Evolutionary conservation across 2,113 vertebrate species (phyloP).

Genomic region (Thunnus maccoyii): DNA sequence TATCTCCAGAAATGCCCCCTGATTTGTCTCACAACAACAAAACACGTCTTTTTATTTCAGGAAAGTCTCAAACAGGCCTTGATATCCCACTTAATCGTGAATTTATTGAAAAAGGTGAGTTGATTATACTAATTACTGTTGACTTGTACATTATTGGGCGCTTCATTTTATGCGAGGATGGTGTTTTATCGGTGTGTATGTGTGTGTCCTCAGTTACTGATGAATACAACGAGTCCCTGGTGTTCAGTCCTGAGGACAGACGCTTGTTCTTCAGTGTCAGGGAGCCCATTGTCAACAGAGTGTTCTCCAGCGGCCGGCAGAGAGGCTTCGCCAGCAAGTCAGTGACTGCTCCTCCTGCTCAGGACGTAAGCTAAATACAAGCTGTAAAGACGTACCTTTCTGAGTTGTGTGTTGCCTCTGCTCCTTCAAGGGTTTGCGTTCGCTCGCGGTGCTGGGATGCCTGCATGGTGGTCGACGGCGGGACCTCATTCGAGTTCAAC

Average conservation of each 20-base stretch:
- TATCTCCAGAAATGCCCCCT: background rate
- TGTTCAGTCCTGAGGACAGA: conserved; percentile 92
- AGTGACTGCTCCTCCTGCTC: conserved; percentile 54
- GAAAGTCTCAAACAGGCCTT: conserved; percentile 84
- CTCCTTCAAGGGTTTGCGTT: conserved; percentile 88
- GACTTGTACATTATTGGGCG: background rate
- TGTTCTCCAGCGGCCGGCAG: conserved; percentile 94
- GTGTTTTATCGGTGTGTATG: background rate
- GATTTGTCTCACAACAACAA: background rate
- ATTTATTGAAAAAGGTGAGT: conserved; percentile 89
- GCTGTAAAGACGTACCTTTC: background rate
- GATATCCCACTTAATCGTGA: conserved; percentile 85
- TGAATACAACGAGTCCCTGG: conserved; percentile 92
- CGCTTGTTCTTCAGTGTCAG: conserved; percentile 95
- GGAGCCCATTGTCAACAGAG: conserved; percentile 96
- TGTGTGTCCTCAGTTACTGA: conserved; percentile 87
- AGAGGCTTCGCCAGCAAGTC: conserved; percentile 95
- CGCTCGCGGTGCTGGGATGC: conserved; percentile 98
- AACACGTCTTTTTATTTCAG: conserved; percentile 73
- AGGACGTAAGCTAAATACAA: too few relatives aligned
- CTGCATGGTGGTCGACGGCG: conserved; percentile 98
- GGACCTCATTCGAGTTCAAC: conserved; percentile 97
- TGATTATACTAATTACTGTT: background rate
- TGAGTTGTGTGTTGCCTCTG: background rate
- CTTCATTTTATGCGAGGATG: background rate